Conservation (phyloP, 2,113 vertebrate genomes). For the Sinocyclocheilus anophthalmus region DNA sequence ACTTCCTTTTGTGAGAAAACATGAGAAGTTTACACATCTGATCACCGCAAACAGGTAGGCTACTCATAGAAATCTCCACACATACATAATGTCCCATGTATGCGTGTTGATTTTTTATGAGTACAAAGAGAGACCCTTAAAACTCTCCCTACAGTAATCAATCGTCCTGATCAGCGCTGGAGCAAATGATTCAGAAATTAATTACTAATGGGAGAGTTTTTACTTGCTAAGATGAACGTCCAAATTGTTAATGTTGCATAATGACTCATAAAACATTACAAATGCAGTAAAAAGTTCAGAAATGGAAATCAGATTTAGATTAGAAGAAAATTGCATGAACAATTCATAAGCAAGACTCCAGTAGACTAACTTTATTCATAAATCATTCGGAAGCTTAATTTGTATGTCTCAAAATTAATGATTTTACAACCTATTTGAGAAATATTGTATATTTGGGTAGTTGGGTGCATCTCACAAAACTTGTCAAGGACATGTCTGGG, state of each 20-base stretch:
- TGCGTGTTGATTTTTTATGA: constrained; percentile 23
- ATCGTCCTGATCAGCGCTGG: neutral
- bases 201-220: constrained; percentile 66
- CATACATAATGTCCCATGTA: neutral
- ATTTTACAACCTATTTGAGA: neutral
- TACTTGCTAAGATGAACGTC: constrained; percentile 70
- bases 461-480: neutral
- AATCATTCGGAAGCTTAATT: neutral
- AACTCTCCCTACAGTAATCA: constrained; percentile 42
- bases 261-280: constrained; percentile 38
- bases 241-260: constrained; percentile 67
- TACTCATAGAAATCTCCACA: constrained; percentile 20
- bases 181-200: neutral
- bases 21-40: constrained; percentile 40
- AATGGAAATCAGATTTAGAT: neutral
- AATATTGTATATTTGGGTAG: neutral
- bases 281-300: neutral
- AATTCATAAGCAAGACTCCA: neutral
- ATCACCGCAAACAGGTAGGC: neutral
- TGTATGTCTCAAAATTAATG: neutral
- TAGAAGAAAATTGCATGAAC: neutral
- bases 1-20: constrained; percentile 64
- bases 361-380: neutral
- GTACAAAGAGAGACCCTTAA: constrained; percentile 26
- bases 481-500: neutral